Evolutionary conservation across 2,797 vertebrate species (phyloP).

Genomic region (Prunella strophiata): DNA sequence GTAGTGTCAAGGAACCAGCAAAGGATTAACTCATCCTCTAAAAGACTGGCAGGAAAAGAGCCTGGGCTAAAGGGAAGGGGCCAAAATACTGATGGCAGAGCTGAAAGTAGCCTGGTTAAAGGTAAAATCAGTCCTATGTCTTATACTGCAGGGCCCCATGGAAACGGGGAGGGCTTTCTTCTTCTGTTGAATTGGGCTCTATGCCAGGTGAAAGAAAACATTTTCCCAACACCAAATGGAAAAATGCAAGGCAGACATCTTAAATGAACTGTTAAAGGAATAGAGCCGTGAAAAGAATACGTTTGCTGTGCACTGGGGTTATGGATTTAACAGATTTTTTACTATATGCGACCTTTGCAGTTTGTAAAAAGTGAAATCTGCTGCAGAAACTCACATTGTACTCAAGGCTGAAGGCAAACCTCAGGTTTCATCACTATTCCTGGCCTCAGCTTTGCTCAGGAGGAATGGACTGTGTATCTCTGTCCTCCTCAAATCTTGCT

Average conservation of each 20-base stretch:
- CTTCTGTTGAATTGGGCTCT: conserved; percentile 56
- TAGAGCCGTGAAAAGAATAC: conserved; percentile 55
- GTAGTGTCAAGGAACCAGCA: not conserved
- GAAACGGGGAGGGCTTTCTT: conserved; percentile 3
- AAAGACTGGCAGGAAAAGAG: not conserved
- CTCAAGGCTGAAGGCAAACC: not conserved
- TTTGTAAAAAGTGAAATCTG: conserved; percentile 14
- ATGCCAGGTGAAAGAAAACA: conserved; percentile 66
- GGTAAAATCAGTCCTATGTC: not conserved
- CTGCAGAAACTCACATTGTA: not conserved
- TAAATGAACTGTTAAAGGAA: conserved; percentile 67
- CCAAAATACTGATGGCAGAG: not conserved
- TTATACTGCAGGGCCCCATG: conserved; percentile 33
- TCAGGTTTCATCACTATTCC: not conserved
- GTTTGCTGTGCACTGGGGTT: conserved; percentile 26
- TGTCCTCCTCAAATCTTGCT: not conserved
- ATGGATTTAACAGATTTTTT: conserved; percentile 64
- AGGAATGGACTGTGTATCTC: not conserved
- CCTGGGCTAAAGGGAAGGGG: not conserved
- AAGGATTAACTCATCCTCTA: not conserved
- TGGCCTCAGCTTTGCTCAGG: not conserved
- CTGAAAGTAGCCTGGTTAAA: not conserved
- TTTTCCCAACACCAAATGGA: conserved; percentile 62
- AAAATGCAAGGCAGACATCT: conserved; percentile 53
- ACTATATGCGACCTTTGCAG: conserved; percentile 15